These are phyloP conservation scores for Frankliniella fusca DNA, from an alignment of 2,888 invertebrate species.

Conservation along the genomic window DNA sequence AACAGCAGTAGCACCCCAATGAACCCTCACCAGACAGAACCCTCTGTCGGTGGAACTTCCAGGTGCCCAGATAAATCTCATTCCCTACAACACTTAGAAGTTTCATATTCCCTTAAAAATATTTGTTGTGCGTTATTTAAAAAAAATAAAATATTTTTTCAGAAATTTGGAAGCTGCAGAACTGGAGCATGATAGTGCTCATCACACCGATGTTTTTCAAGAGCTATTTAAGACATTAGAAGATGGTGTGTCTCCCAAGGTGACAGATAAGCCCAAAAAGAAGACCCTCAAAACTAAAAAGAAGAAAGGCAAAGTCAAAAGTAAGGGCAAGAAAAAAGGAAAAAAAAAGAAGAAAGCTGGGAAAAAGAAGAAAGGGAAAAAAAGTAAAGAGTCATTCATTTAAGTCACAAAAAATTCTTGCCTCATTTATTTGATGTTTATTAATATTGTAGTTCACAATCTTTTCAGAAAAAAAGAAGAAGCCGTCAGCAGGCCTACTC, in stretches of 20 bases:
- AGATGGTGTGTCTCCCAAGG: background rate
- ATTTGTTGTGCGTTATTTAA: background rate
- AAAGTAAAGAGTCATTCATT: background rate
- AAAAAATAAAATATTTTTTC: no score
- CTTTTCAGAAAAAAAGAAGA: slow-evolving; percentile 27
- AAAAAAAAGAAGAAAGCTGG: slow-evolving; percentile 20
- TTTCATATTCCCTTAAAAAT: background rate
- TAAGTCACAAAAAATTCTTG: background rate
- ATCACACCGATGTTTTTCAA: background rate
- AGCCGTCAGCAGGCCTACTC: background rate
- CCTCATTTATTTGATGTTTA: background rate
- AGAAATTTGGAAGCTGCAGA: background rate
- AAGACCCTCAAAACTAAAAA: background rate
- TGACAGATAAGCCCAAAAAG: background rate
- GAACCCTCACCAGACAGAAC: no score
- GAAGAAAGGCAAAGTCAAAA: slow-evolving; percentile 20
- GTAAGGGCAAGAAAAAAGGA: background rate
- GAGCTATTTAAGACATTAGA: background rate
- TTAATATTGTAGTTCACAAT: background rate
- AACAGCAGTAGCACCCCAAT: no score
- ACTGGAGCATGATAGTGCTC: no score
- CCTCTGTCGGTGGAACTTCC: no score
- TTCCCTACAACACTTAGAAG: background rate
- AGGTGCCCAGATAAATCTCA: background rate
- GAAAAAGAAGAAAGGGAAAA: slow-evolving; percentile 25